Percentiles rank a stretch among this genome's conserved stretches.
These are phyloP conservation scores for Engystomops pustulosus DNA, from an alignment of 2,113 vertebrate genomes.

Conservation along the genomic window DNA sequence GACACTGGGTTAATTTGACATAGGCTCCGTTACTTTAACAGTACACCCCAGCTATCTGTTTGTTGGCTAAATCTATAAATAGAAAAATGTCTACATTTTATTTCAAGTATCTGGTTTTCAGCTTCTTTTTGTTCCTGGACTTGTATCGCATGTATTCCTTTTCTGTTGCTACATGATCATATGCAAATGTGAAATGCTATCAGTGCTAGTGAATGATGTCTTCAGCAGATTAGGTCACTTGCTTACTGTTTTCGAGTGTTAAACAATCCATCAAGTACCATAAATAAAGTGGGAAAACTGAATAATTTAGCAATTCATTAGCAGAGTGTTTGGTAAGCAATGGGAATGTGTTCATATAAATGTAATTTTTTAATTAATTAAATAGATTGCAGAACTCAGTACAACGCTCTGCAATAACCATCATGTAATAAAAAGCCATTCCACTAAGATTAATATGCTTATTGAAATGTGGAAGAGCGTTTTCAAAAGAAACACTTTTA, in stretches of 20 bases:
- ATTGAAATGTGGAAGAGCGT: conserved; percentile 51
- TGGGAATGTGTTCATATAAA: conserved; percentile 42
- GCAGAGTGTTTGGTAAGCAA: conserved; percentile 36
- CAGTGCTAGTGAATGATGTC: conserved; percentile 34
- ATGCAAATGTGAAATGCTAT: conserved; percentile 1
- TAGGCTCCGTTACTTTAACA: too few relatives aligned
- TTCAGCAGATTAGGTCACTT: conserved; percentile 30
- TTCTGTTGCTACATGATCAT: background rate
- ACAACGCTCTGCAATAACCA: conserved; percentile 39
- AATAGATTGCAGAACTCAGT: conserved; percentile 37
- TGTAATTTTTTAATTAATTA: conserved; percentile 55
- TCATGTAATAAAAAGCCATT: conserved; percentile 38
- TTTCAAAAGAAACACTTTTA: conserved; percentile 51
- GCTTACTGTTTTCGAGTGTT: conserved; percentile 43
- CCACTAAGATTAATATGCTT: conserved; percentile 53
- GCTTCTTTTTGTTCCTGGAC: background rate
- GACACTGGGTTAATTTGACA: too few relatives aligned
- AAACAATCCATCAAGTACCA: conserved; percentile 43
- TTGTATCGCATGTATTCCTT: background rate
- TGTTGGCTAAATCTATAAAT: too few relatives aligned
- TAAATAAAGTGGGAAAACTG: conserved; percentile 37
- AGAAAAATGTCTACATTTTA: too few relatives aligned
- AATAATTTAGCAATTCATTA: conserved; percentile 49
- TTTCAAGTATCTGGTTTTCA: background rate
- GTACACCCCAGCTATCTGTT: too few relatives aligned